Evolutionary conservation across 1,140 invertebrate species (phyloP).

Genomic region (Bombus ignitus): DNA sequence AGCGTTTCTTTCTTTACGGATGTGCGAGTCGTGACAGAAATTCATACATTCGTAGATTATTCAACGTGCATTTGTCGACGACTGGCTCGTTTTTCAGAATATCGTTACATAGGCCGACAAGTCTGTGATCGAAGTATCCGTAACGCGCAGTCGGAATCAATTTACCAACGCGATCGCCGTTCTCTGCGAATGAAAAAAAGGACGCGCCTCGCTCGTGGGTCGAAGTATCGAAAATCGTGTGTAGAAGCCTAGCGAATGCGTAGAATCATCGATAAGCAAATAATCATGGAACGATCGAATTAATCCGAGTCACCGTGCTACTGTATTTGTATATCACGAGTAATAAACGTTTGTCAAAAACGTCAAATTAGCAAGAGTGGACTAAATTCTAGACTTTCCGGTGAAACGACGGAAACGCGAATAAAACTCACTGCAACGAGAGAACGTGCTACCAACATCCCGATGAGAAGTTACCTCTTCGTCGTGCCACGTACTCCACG

Average conservation of each 20-base stretch:
- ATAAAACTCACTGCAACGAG: conserved; percentile 6
- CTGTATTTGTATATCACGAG: no score
- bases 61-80: not conserved
- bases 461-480: conserved; percentile 27
- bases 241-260: no score
- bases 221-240: no score
- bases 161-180: not conserved
- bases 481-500: conserved; percentile 32
- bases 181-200: not conserved
- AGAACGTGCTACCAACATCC: conserved; percentile 26
- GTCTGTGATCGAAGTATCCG: not conserved
- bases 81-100: not conserved
- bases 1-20: not conserved
- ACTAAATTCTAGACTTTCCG: not conserved
- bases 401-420: not conserved
- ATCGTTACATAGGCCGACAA: not conserved
- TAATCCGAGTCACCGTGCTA: no score
- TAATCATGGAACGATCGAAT: no score
- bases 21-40: not conserved
- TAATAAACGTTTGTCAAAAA: no score
- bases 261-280: no score
- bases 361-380: no score
- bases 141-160: not conserved
- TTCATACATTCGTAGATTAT: not conserved
- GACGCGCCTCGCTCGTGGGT: no score